A percentile compares a stretch with the other conserved stretches of the same genome.
phyloP scores from a whole-genome alignment of 64 coral and sea anemone genomes.

The Porites australiensis region DNA sequence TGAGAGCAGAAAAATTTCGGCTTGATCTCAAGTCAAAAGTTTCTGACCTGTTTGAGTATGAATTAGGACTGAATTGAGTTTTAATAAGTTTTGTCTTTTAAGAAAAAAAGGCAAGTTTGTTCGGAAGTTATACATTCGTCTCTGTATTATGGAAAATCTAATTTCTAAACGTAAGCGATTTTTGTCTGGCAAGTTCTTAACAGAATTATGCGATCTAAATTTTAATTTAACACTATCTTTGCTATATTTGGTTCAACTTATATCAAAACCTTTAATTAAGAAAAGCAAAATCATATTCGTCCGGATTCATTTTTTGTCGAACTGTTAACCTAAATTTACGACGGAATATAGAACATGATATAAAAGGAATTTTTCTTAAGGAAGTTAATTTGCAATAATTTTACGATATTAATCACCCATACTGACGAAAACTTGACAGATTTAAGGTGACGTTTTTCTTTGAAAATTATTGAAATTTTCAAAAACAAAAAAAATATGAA shows the following conservation, averaged over 20 bases:
- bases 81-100: no score
- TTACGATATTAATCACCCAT: no score
- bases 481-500: background rate
- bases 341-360: background rate
- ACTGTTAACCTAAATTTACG: background rate
- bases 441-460: no score
- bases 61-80: no score
- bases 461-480: no score
- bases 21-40: no score
- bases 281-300: background rate
- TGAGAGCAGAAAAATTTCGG: no score
- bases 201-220: background rate
- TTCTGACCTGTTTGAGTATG: no score
- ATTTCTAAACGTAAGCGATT: background rate
- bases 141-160: background rate
- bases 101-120: no score
- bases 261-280: background rate
- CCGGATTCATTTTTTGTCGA: background rate
- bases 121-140: no score
- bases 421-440: no score
- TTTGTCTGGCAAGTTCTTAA: background rate
- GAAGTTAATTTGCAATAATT: background rate
- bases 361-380: background rate
- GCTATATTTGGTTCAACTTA: background rate
- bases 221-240: background rate